These are phyloP conservation scores for Myopa testacea DNA, from an alignment of 2,888 invertebrate species.

Conservation along the genomic window DNA sequence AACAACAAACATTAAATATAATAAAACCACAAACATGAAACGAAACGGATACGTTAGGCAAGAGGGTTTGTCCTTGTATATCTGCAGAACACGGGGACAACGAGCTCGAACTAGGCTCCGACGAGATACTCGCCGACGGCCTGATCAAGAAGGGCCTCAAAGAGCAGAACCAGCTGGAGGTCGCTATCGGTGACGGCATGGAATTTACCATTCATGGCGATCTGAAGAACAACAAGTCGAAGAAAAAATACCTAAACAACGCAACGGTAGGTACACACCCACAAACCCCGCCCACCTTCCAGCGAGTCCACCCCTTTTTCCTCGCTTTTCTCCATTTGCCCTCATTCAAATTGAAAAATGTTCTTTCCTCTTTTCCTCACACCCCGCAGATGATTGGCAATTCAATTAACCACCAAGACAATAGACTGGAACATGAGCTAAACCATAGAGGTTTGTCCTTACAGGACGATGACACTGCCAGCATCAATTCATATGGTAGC, in stretches of 20 bases:
- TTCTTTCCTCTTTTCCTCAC: background rate
- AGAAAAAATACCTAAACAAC: slow-evolving; percentile 85
- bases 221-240: slow-evolving; percentile 82
- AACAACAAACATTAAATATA: slow-evolving; percentile 29
- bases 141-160: slow-evolving; percentile 89
- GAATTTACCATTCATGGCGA: slow-evolving; percentile 95
- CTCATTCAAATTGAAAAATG: background rate
- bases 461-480: slow-evolving; percentile 83
- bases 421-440: slow-evolving; percentile 80
- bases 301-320: background rate
- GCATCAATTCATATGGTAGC: slow-evolving; percentile 92
- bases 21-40: slow-evolving; percentile 35
- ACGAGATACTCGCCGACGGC: slow-evolving; percentile 84
- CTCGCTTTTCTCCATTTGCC: background rate
- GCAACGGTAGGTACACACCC: slow-evolving; percentile 72
- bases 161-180: slow-evolving; percentile 89
- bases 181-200: slow-evolving; percentile 93
- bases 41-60: slow-evolving; percentile 68
- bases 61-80: slow-evolving; percentile 74
- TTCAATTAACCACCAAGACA: slow-evolving; percentile 84
- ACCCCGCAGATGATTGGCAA: slow-evolving; percentile 73
- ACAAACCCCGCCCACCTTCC: background rate
- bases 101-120: slow-evolving; percentile 74
- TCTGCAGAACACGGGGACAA: slow-evolving; percentile 77
- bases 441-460: slow-evolving; percentile 79